Evolutionary conservation across 2,797 vertebrate genomes (phyloP), one percentile per base, ranked within the genome.

Genomic region (Sebastes hopkinsi): DNA sequence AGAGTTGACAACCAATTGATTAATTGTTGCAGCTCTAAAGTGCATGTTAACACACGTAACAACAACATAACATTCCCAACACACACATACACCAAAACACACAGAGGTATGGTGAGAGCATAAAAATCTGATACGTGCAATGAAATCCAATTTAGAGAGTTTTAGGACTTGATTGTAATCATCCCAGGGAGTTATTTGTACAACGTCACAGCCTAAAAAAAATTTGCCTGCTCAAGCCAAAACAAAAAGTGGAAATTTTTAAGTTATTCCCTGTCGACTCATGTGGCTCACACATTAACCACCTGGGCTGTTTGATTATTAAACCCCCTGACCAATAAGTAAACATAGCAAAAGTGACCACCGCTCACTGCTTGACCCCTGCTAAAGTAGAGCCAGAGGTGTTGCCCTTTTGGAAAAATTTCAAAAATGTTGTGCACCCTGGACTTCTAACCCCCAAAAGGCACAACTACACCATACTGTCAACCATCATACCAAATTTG

Each of bases 201-300:
- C n/a, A 16, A 55, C 59, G 23, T 42, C 38, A 68, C 23, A 25
- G 29, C 18, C 46, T 16, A 13, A 42, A 58, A 80, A 67, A 66
- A 50, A 7, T 2, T 3, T 34, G 34, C 11, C 29, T 30, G 22
- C 13, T 56, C 5, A 56, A 46, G 62, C 68, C 34, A 34, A 79
- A 82, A 81, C 22, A 25, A 23, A 16, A 70, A 70, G 78, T 18
- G 30, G 52, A 55, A 3, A 22, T 55, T 55, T 22, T 55, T 52
- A 72, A 64, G 58, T 59, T 67, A 64, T 75, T 62, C 77, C 55
- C 46, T 34, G 13, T 8, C 14, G 34, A 46, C 25, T 69, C 18
- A 23, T 58, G 25, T 34, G 30, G 60, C 12, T 79, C 59, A 86
- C 36, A 66, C 27, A 77, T 85, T 80, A 82, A 87, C 74, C 20